Evolutionary conservation across 37 sponge, comb jelly and placozoan species (phyloP), one percentile per base, ranked within the genome.

Genomic region (Aplysina aerophoba): DNA sequence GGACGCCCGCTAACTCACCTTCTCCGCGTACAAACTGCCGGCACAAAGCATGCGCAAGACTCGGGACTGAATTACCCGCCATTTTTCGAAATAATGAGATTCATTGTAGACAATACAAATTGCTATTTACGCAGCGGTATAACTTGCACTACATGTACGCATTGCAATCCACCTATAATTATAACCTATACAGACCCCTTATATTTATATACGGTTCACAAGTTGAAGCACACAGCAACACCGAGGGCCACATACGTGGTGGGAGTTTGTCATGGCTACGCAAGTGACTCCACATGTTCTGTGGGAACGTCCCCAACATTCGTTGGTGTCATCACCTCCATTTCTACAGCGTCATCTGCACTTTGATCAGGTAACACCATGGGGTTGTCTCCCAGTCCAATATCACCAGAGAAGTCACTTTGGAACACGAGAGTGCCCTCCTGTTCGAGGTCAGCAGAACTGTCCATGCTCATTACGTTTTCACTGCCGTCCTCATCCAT

Each of bases 31-130:
- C 71, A 40, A 86, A 55, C 22, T 79, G 56, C 35, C 58, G 58
- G 59, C 93, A 93, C 25, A 93, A 82, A 17, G 61, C 36, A 55
- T 87, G 79, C 0, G 89, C 83, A 22, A 87, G 69, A 54, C 87
- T 87, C 3, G 87, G 84, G 3, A 89, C 69, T 20, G 37, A 65
- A 15, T 73, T 75, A 21, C 78, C 74, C 78, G 78, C 78, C 78
- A 75, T 75, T 75, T 75, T 75, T 31, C 50, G 50, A 11, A 44
- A 44, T 44, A 44, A 44, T 44, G 50, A 44, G 4, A 62, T 62
- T 25, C n/a, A 27, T 62, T 22, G 25, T 27, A 27, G 11, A 62
- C 63, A 62, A 4, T 62, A 11, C 63, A 62, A 25, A 14, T 14
- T 27, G 27, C 63, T 5, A 62, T 62, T 62, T 62, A 22, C 27